These are phyloP conservation scores for Xenopus laevis DNA, from an alignment of 2,113 vertebrate species.

Conservation along the genomic window DNA sequence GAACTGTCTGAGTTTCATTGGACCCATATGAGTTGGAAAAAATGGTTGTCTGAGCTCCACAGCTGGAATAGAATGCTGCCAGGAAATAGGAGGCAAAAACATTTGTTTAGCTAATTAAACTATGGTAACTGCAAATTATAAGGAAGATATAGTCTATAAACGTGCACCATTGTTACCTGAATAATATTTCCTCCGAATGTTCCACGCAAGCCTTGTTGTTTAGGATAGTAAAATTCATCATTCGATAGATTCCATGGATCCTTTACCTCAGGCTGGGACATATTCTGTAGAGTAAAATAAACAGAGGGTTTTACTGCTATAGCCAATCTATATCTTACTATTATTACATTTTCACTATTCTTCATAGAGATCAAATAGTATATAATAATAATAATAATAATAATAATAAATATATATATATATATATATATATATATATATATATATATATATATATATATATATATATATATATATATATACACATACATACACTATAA, in stretches of 20 bases:
- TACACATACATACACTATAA: too few species aligned
- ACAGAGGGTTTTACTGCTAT: not conserved
- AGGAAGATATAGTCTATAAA: too few species aligned
- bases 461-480: too few species aligned
- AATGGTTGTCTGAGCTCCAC: constrained; percentile 95
- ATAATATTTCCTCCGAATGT: constrained; percentile 98
- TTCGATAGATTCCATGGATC: constrained; percentile 98
- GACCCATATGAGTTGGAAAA: constrained; percentile 97
- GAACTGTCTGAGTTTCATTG: constrained; percentile 91
- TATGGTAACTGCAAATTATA: too few species aligned
- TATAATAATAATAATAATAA: too few species aligned
- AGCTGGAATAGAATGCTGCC: constrained; percentile 91
- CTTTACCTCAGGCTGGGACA: constrained; percentile 97
- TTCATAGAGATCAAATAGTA: too few species aligned
- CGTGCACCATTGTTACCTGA: constrained; percentile 68
- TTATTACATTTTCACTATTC: too few species aligned
- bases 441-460: too few species aligned
- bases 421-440: too few species aligned
- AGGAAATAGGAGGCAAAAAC: not conserved
- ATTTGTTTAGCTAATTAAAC: too few species aligned
- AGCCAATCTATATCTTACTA: too few species aligned
- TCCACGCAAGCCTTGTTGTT: constrained; percentile 93
- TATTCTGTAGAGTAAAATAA: constrained; percentile 73
- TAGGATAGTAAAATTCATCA: constrained; percentile 97
- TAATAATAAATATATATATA: too few species aligned